Percentiles rank a stretch among this genome's conserved stretches.
These are phyloP conservation scores for Rhabdornis inornatus DNA, from an alignment of 2,113 vertebrate genomes.

Conservation along the genomic window DNA sequence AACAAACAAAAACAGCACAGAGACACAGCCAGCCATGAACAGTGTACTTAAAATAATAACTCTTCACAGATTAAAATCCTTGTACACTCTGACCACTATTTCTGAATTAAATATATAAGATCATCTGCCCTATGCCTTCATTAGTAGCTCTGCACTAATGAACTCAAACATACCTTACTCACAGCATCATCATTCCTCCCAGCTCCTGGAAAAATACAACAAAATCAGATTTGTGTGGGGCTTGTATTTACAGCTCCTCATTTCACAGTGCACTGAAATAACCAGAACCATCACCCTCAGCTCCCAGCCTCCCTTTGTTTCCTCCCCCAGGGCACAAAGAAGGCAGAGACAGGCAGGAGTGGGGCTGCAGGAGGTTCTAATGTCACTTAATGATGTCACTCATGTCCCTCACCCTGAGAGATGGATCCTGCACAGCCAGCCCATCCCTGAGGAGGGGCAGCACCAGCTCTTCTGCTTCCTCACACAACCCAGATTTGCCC, in stretches of 20 bases:
- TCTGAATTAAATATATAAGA: not conserved
- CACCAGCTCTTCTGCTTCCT: not conserved
- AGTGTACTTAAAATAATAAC: not conserved
- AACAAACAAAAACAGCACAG: not conserved
- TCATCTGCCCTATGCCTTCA: fast-evolving
- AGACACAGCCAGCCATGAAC: not conserved
- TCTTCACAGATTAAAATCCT: not conserved
- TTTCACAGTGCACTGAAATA: not conserved
- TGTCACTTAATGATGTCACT: fast-evolving
- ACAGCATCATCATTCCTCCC: not conserved
- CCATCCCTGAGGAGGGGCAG: not conserved
- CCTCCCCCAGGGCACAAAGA: not conserved
- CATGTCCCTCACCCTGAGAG: not conserved
- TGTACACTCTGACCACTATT: not conserved
- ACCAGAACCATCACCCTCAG: fast-evolving
- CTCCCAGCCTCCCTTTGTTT: not conserved
- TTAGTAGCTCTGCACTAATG: not conserved
- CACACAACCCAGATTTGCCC: not conserved
- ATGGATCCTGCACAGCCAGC: not conserved
- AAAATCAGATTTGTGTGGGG: not conserved
- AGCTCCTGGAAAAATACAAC: slow-evolving; percentile 19
- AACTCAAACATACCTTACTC: slow-evolving; percentile 8
- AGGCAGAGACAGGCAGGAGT: not conserved
- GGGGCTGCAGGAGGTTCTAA: not conserved
- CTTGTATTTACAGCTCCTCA: not conserved